Conservation (phyloP, 2,888 invertebrate species). For the Meandrusa payeni region DNA sequence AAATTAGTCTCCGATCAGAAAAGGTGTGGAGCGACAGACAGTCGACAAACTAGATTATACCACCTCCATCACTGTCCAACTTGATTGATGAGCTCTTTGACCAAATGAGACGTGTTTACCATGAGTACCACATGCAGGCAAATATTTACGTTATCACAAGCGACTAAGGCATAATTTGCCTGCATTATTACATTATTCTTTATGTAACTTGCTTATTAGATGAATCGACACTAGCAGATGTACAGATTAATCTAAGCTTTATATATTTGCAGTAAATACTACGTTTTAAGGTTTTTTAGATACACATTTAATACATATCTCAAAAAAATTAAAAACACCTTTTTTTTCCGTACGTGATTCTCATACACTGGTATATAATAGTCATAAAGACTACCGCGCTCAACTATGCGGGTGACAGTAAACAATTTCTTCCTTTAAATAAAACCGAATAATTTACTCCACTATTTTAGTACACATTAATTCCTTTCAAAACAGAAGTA, state of each 20-base stretch:
- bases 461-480: too few relatives aligned
- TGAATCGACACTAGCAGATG: slow-evolving; percentile 24
- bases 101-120: slow-evolving; percentile 47
- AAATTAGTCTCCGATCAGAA: slow-evolving; percentile 52
- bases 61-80: slow-evolving; percentile 63
- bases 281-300: too few relatives aligned
- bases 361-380: too few relatives aligned
- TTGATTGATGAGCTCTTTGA: slow-evolving; percentile 63
- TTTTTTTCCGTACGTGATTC: too few relatives aligned
- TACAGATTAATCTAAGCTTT: slow-evolving; percentile 28
- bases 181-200: too few relatives aligned
- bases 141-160: slow-evolving; percentile 30
- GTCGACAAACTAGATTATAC: slow-evolving; percentile 65
- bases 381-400: too few relatives aligned
- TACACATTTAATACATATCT: too few relatives aligned
- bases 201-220: slow-evolving; percentile 42
- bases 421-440: too few relatives aligned
- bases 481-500: too few relatives aligned
- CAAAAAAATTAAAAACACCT: too few relatives aligned
- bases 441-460: too few relatives aligned
- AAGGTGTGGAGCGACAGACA: slow-evolving; percentile 51
- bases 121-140: slow-evolving; percentile 6
- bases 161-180: slow-evolving; percentile 13
- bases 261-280: slow-evolving; percentile 15
- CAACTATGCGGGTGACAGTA: too few relatives aligned